Conservation (phyloP, 2,888 invertebrate genomes). For the Thumatha senex region DNA sequence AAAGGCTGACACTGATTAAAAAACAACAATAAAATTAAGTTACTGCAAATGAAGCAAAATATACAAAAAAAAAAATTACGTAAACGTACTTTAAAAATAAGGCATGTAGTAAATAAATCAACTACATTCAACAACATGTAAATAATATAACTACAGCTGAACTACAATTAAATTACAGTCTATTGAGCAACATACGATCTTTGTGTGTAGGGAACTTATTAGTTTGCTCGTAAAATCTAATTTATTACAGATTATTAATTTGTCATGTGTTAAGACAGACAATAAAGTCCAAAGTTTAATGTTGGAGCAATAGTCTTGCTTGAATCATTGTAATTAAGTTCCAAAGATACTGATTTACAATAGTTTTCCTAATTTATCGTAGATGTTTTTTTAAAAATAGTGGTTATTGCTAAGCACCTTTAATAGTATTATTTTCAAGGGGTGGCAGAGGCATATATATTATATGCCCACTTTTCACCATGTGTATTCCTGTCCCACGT, state of each 20-base stretch:
- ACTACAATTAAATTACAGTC: constrained; percentile 21
- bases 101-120: not conserved
- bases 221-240: constrained; percentile 18
- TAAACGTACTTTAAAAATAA: not conserved
- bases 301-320: constrained; percentile 8
- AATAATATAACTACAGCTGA: no score
- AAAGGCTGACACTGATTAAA: no score
- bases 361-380: no score
- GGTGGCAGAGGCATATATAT: no score
- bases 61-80: no score
- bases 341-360: not conserved
- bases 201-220: constrained; percentile 18
- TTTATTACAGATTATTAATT: constrained; percentile 25
- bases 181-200: constrained; percentile 8
- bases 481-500: no score
- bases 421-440: no score
- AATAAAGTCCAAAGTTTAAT: constrained; percentile 11
- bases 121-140: not conserved
- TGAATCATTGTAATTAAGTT: constrained; percentile 2
- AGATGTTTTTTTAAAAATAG: no score
- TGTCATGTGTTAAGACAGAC: constrained; percentile 8
- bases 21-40: no score
- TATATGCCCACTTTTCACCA: no score
- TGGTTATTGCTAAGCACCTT: no score
- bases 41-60: no score